A percentile compares a stretch with the other conserved stretches of the same genome.
Evolutionary conservation across 2,797 vertebrate species (phyloP).

Genomic region (Peromyscus melanophrys): DNA sequence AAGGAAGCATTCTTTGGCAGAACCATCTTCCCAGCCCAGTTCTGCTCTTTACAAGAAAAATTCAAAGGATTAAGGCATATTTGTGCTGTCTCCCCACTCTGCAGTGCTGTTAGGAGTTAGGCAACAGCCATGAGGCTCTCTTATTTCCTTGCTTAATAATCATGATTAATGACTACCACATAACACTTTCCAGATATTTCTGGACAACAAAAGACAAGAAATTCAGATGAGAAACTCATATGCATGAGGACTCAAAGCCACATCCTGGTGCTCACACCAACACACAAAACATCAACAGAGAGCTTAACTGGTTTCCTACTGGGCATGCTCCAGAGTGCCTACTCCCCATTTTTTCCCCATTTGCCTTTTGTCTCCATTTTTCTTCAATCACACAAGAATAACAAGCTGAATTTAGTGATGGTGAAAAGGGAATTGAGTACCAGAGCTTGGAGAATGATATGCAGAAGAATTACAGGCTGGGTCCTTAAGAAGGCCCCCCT

Average conservation of each 20-base stretch:
- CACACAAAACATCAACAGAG: neutral
- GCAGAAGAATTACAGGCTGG: neutral
- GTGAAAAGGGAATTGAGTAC: neutral
- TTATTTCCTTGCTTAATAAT: conserved; percentile 53
- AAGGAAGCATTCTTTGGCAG: neutral
- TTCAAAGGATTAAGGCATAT: neutral
- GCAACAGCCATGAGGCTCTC: neutral
- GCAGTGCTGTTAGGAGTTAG: conserved; percentile 21
- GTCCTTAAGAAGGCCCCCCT: neutral
- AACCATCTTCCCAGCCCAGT: neutral
- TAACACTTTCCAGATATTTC: neutral
- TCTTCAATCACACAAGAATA: conserved; percentile 16
- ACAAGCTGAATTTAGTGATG: conserved; percentile 37
- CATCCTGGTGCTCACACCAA: neutral
- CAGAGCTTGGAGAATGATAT: conserved; percentile 33
- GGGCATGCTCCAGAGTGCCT: conserved; percentile 1
- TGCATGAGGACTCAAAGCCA: neutral
- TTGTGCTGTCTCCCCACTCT: neutral
- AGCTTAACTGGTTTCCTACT: conserved; percentile 24
- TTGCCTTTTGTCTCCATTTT: conserved; percentile 29
- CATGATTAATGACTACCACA: conserved; percentile 42
- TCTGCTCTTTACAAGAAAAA: neutral
- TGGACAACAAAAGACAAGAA: conserved; percentile 55
- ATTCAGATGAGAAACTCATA: conserved; percentile 23
- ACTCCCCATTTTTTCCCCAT: neutral